Conservation (phyloP, 2,888 invertebrate species). For the Xylota sylvarum region DNA sequence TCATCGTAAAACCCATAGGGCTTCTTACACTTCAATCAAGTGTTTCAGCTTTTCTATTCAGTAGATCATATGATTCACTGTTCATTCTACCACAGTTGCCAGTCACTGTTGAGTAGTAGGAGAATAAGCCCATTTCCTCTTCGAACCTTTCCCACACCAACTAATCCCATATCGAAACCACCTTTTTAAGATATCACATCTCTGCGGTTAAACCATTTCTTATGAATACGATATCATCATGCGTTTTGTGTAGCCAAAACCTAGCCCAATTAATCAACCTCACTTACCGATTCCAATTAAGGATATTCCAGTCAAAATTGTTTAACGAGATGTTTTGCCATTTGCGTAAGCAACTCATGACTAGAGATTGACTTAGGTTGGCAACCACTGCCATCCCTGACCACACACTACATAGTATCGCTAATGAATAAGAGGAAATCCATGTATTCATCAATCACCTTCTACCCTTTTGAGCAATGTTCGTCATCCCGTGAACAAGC, state of each 20-base stretch:
- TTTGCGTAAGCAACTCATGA: slow-evolving; percentile 34
- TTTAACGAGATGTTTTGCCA: slow-evolving; percentile 39
- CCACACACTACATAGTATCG: slow-evolving; percentile 10
- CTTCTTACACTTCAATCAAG: too few relatives aligned
- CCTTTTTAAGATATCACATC: neutral
- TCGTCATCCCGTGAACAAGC: slow-evolving; percentile 2
- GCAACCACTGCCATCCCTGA: slow-evolving; percentile 20
- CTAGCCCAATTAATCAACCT: slow-evolving; percentile 15
- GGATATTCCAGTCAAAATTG: slow-evolving; percentile 17
- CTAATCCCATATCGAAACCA: neutral
- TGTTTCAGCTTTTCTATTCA: too few relatives aligned
- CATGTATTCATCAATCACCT: slow-evolving; percentile 50
- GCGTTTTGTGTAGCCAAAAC: neutral
- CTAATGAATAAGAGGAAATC: slow-evolving; percentile 38
- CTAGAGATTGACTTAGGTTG: slow-evolving; percentile 31
- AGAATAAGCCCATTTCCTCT: too few relatives aligned
- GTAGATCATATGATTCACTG: too few relatives aligned
- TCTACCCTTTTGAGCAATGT: slow-evolving; percentile 19
- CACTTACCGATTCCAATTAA: slow-evolving; percentile 22
- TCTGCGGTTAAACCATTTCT: neutral
- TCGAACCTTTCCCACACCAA: too few relatives aligned
- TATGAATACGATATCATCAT: neutral
- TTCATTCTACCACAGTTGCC: too few relatives aligned
- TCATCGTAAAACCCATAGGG: too few relatives aligned
- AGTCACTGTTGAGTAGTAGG: too few relatives aligned